Base-by-base conservation (phyloP, 30 jellyfish, hydroid and myxozoan genomes). In the Pelagia noctiluca region DNA sequence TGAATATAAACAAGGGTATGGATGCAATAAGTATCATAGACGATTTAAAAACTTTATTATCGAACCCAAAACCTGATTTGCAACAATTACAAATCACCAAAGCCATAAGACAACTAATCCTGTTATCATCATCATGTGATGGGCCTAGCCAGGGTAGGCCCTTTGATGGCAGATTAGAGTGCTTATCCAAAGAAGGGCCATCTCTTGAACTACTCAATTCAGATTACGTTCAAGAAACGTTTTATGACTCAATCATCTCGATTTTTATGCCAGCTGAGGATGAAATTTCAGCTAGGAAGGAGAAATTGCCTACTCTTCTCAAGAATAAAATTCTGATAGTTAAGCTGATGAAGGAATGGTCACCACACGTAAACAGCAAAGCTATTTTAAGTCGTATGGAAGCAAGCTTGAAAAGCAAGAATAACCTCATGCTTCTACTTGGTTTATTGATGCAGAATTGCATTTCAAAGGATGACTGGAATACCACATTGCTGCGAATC, bases 21-120 rank as follows among this genome's bases (percentile, higher is more conserved):
- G 86, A 21, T 86, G 96, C 72, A 86, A 75, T 63, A 47, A 71
- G 13, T 60, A 86, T 53, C 98, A 97, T 0, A 49, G 73, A 31
- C 86, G 97, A 0, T 83, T 11, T 57, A 0, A 33, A 19, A 21
- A 7, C 36, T n/a, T 21, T 75, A n/a, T 12, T 50, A 18, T 75
- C 76, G 34, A 57, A 32, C 22, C 8, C 34, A 54, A 75, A 60
- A 61, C 25, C 1, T 26, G 57, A n/a, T 21, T 53, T 19, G 32
- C 21, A 63, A 50, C 52, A 30, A 25, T 22, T 24, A 28, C 25
- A 0, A 18, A 37, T 21, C 33, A 28, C 42, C 18, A 53, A 53
- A 22, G 60, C 79, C 25, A 66, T 66, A 26, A 66, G 35, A 66
- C 28, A 33, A 2, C 28, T 66, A 3, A 66, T 66, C 0, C 5